phyloP scores from a whole-genome alignment of 1,140 invertebrate species.

The Drosophila busckii region DNA sequence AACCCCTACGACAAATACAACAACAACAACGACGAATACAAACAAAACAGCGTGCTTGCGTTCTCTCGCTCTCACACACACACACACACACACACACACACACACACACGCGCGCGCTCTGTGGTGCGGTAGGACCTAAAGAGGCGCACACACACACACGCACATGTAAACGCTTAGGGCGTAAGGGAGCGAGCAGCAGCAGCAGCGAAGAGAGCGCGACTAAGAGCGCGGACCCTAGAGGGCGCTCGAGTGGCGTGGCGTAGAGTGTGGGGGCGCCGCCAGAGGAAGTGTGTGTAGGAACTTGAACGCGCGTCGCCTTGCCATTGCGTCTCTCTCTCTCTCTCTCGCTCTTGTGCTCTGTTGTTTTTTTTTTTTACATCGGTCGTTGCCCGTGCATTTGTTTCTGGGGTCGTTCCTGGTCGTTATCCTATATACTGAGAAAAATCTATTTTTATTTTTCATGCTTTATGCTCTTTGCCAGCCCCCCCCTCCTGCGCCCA shows the following conservation, averaged over 20 bases:
- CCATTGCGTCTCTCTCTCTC: background rate
- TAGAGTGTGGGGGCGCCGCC: no score
- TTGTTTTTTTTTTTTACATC: slow-evolving; percentile 6
- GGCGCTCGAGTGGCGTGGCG: background rate
- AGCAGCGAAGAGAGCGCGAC: slow-evolving; percentile 2
- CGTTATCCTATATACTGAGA: slow-evolving; percentile 79
- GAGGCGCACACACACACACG: slow-evolving; percentile 18
- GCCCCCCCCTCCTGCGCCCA: slow-evolving; percentile 1
- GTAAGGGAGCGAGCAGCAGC: background rate
- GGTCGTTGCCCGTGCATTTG: slow-evolving; percentile 61
- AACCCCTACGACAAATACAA: slow-evolving; percentile 59
- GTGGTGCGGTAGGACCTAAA: slow-evolving; percentile 31
- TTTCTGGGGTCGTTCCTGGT: slow-evolving; percentile 78
- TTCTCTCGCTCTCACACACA: slow-evolving; percentile 4
- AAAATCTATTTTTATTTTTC: slow-evolving; percentile 78
- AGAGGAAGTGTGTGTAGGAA: background rate
- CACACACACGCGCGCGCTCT: slow-evolving; percentile 3
- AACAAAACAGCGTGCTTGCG: slow-evolving; percentile 10
- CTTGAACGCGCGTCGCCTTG: slow-evolving; percentile 7
- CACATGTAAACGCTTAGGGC: background rate
- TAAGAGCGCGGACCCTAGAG: slow-evolving; percentile 1
- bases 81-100: no score
- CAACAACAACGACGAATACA: slow-evolving; percentile 1
- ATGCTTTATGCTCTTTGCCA: slow-evolving; percentile 13
- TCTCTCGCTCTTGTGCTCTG: background rate